Evolutionary conservation across 2,888 invertebrate genomes (phyloP).

Genomic region (Caenorhabditis plicata): DNA sequence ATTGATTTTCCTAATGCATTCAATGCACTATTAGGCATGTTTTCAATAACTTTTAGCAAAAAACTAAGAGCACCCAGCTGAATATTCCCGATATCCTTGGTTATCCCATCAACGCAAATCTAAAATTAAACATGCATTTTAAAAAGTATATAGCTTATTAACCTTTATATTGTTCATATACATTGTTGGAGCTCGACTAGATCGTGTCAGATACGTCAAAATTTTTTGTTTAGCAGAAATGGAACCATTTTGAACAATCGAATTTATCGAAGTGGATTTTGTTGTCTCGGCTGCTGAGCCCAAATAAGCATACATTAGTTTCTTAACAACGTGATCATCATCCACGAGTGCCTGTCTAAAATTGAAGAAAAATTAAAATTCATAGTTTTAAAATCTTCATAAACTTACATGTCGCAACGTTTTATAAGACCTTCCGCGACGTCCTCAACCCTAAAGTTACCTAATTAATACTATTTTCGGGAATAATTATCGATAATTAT

Average conservation of each 20-base stretch:
- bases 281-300: slow-evolving; percentile 21
- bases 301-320: slow-evolving; percentile 27
- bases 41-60: slow-evolving; percentile 22
- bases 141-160: no score
- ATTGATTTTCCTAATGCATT: slow-evolving; percentile 19
- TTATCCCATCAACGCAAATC: slow-evolving; percentile 29
- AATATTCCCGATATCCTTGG: slow-evolving; percentile 1
- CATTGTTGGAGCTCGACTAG: slow-evolving; percentile 25
- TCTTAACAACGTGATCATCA: slow-evolving; percentile 14
- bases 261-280: not conserved
- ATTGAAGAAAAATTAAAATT: slow-evolving; percentile 2
- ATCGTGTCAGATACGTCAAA: slow-evolving; percentile 28
- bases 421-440: slow-evolving; percentile 35
- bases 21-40: slow-evolving; percentile 31
- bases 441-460: slow-evolving; percentile 41
- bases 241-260: not conserved
- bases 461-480: no score
- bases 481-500: no score
- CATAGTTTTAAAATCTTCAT: not conserved
- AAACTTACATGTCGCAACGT: slow-evolving; percentile 32
- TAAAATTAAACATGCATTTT: not conserved
- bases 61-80: slow-evolving; percentile 27
- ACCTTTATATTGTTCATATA: slow-evolving; percentile 47
- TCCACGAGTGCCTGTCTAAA: slow-evolving; percentile 16
- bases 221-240: slow-evolving; percentile 12